Evolutionary conservation across 2,797 vertebrate species (phyloP).

Genomic region (Tamandua tetradactyla): DNA sequence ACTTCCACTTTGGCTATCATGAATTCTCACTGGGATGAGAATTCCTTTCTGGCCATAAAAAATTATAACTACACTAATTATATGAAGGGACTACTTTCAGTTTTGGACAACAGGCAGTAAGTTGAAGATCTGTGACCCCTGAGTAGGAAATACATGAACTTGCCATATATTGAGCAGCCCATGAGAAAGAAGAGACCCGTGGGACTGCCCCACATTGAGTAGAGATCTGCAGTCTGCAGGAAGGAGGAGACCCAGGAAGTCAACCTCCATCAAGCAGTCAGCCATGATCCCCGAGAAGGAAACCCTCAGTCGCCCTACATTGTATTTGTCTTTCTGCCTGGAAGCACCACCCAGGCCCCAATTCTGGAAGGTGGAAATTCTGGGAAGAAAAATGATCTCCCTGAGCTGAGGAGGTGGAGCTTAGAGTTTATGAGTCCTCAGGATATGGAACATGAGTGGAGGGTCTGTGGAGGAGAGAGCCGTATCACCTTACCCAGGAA

Average conservation of each 20-base stretch:
- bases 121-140: not conserved
- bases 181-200: no score
- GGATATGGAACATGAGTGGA: not conserved
- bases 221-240: no score
- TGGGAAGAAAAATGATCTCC: no score
- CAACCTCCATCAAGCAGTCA: no score
- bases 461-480: not conserved
- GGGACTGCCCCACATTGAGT: no score
- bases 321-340: not conserved
- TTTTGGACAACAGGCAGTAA: not conserved
- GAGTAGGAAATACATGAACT: not conserved
- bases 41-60: not conserved
- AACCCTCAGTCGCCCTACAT: no score
- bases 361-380: not conserved
- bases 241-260: no score
- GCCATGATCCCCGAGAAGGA: no score
- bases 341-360: not conserved
- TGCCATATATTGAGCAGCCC: no score
- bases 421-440: not conserved
- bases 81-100: not conserved
- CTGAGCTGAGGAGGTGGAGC: not conserved
- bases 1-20: not conserved
- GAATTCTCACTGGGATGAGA: not conserved
- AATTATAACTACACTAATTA: not conserved
- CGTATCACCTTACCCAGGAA: not conserved